phyloP scores from a whole-genome alignment of 2,888 invertebrate genomes.

The Ganaspis brasiliensis region DNA sequence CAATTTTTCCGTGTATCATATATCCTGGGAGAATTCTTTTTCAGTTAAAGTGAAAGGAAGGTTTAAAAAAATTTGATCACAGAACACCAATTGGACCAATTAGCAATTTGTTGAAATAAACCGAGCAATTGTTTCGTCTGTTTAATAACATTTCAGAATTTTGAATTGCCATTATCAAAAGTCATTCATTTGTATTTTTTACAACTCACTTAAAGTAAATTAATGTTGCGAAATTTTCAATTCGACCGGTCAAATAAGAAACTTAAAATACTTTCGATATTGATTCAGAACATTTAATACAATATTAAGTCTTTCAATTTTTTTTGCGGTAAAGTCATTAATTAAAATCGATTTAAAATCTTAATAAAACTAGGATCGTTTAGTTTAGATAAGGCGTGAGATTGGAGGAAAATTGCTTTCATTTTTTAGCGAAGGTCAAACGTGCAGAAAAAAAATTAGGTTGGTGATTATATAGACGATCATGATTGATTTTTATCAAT shows the following conservation, averaged over 20 bases:
- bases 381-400: slow-evolving; percentile 8
- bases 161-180: background rate
- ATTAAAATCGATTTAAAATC: no score
- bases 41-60: slow-evolving; percentile 34
- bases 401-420: background rate
- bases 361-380: background rate
- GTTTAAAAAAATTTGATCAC: slow-evolving; percentile 18
- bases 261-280: no score
- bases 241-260: background rate
- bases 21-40: background rate
- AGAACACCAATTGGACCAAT: slow-evolving; percentile 5
- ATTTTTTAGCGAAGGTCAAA: slow-evolving; percentile 25
- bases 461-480: slow-evolving; percentile 4
- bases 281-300: background rate
- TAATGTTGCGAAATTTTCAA: background rate
- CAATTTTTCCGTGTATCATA: background rate
- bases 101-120: slow-evolving; percentile 27
- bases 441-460: slow-evolving; percentile 1
- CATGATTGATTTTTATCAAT: slow-evolving; percentile 28
- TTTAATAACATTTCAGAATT: background rate
- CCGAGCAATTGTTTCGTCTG: background rate
- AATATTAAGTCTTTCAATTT: background rate
- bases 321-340: background rate
- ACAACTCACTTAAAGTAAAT: background rate
- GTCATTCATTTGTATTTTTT: no score